phyloP scores from a whole-genome alignment of 1,140 invertebrate genomes.

The Agrilus planipennis region DNA sequence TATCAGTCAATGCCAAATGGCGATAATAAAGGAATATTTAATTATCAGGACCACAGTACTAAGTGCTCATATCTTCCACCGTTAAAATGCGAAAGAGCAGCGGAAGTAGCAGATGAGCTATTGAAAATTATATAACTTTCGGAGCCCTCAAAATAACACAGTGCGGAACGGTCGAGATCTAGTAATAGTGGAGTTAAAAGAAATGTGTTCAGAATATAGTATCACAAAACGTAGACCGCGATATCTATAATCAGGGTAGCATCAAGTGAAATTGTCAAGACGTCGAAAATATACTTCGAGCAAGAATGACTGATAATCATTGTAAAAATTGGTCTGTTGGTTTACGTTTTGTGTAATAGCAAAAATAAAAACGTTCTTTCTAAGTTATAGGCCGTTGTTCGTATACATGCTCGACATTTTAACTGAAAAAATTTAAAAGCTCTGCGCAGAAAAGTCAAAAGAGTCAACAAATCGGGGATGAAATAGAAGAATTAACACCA shows the following conservation, averaged over 20 bases:
- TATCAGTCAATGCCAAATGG: constrained; percentile 5
- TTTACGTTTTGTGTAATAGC: constrained; percentile 18
- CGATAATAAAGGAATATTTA: constrained; percentile 7
- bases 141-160: constrained; percentile 31
- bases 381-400: too few relatives aligned
- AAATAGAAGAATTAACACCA: too few relatives aligned
- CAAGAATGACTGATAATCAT: constrained; percentile 14
- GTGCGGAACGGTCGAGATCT: constrained; percentile 33
- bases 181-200: constrained; percentile 22
- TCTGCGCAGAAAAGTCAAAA: too few relatives aligned
- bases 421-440: too few relatives aligned
- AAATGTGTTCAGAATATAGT: constrained; percentile 25
- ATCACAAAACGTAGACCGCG: constrained; percentile 29
- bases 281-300: constrained; percentile 13
- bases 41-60: constrained; percentile 8
- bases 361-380: too few relatives aligned
- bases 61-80: constrained; percentile 5
- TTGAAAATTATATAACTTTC: constrained; percentile 33
- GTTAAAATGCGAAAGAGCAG: constrained; percentile 5
- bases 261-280: constrained; percentile 19
- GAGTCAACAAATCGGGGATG: too few relatives aligned
- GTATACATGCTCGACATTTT: too few relatives aligned
- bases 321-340: constrained; percentile 18
- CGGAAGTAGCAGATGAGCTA: constrained; percentile 16
- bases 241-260: constrained; percentile 20